Conservation (phyloP, 2,888 invertebrate species). For the Drosophila emarginata region DNA sequence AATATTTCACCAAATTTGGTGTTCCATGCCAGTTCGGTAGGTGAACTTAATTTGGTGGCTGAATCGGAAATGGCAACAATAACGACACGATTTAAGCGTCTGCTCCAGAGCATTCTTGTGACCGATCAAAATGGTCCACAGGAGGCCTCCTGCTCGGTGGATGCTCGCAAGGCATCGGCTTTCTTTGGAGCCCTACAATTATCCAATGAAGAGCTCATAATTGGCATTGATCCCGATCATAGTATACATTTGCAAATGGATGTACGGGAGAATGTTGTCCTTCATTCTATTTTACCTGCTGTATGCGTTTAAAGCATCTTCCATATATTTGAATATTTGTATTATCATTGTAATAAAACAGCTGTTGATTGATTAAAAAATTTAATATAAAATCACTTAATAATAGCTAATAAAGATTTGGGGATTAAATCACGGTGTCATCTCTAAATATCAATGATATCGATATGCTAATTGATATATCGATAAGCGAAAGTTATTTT, state of each 20-base stretch:
- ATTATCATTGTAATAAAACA: no score
- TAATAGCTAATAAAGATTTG: not conserved
- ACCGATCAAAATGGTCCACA: constrained; percentile 52
- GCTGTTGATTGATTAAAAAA: no score
- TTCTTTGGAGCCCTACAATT: constrained; percentile 91
- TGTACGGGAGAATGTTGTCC: constrained; percentile 88
- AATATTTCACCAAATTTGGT: constrained; percentile 89
- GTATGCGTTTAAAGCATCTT: constrained; percentile 80
- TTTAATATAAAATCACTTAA: constrained; percentile 8
- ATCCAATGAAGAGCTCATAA: constrained; percentile 88
- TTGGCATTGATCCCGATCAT: constrained; percentile 89
- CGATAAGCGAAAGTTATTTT: constrained; percentile 59
- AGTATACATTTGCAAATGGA: constrained; percentile 89
- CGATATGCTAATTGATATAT: constrained; percentile 41
- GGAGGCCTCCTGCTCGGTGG: constrained; percentile 86
- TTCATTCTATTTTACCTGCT: constrained; percentile 92
- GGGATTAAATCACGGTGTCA: not conserved
- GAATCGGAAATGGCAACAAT: constrained; percentile 91
- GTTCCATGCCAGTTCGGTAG: constrained; percentile 88
- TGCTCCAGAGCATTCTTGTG: constrained; percentile 83
- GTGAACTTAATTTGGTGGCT: constrained; percentile 88
- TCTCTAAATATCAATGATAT: constrained; percentile 19
- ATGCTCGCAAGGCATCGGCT: constrained; percentile 90
- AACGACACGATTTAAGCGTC: constrained; percentile 90
- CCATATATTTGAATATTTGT: no score